Evolutionary conservation across 2,113 vertebrate genomes (phyloP), one percentile per base, ranked within the genome.

Genomic region (Gila orcuttii): DNA sequence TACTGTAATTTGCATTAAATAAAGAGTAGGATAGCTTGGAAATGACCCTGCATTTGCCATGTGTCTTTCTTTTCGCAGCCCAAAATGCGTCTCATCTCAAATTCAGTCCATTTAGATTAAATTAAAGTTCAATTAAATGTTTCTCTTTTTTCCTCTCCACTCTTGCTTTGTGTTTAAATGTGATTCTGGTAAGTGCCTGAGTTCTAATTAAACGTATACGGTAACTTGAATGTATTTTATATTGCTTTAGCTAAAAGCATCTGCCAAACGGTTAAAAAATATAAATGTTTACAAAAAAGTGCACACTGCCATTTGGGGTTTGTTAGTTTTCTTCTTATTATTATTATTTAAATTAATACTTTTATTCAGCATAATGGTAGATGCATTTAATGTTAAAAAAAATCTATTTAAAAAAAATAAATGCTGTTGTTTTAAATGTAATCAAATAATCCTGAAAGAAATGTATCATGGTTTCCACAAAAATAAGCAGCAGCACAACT

Each of bases 1-100:
- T 98, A 98, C 97, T 98, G 97, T 99, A 98, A 98, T 99, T 99
- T 99, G 97, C 98, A 99, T 99, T 98, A 98, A 99, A 99, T 99
- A 99, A 99, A 99, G 97, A 96, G 96, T 99, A 99, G 98, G 97
- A 97, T 99, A 99, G 98, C 96, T 96, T 99, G 97, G 96, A 98
- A 97, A 97, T 97, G 95, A 97, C 90, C 85, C 86, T 71, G 28
- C 57, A 8, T 73, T 19, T 78, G 45, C 57, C 21, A 52, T 59
- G 23, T n/a, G 59, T 85, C n/a, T 79, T 82, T 86, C 50, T 77
- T 77, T 77, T 55, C 15, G 6, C 36, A 42, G 5, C 68, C 11
- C 36, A 23, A 71, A 71, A 69, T 39, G 33, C 10, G 13, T 8
- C 7, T 21, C 8, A 1, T 10, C 33, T 71, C 68, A 71, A 71